Base-by-base conservation (phyloP, 2,888 invertebrate species). In the Cantharis lateralis region DNA sequence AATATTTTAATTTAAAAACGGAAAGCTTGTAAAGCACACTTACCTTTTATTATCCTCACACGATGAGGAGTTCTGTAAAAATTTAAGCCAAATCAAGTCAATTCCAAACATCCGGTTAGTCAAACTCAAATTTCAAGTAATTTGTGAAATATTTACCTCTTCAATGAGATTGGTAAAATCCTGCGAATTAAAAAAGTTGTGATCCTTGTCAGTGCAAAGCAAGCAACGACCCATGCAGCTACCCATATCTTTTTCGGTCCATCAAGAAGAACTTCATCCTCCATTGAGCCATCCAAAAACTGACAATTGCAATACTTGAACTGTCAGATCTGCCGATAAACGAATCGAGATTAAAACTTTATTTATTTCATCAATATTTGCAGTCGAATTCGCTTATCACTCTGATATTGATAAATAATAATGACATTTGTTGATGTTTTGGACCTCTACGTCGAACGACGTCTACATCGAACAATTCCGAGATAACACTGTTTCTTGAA, bases 141-240 rank as follows among this genome's bases (percentile, higher is more conserved):
- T 68, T 11, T 28, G 20, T 71, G 64, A 7, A 48, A 48, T 48
- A 48, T 48, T 48, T 26, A 78, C 78, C 74, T 78, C 78, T 24
- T 78, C 79, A 13, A 82, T 75, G 61, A 82, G 78, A 71, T 79
- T 78, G 62, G 81, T 84, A 74, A 86, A 84, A 79, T 82, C 84
- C 32, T 83, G 80, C 62, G 82, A 81, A 18, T 76, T 70, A 70
- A 78, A 77, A 70, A 80, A 76, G 66, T 71, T 76, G 76, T 28
- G 76, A 62, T 72, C 62, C 15, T 73, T 77, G 61, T 85, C 83
- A 70, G 84, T 82, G 71, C 84, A 86, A 80, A 88, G 86, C 83
- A 89, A 86, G 84, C 90, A 90, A 82, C 86, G 88, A 84, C 89
- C 88, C 83, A 89, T 87, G 85, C 90, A 90, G 86, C 87, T 89